phyloP scores from a whole-genome alignment of 2,888 invertebrate species.

The Polydrusus cervinus region DNA sequence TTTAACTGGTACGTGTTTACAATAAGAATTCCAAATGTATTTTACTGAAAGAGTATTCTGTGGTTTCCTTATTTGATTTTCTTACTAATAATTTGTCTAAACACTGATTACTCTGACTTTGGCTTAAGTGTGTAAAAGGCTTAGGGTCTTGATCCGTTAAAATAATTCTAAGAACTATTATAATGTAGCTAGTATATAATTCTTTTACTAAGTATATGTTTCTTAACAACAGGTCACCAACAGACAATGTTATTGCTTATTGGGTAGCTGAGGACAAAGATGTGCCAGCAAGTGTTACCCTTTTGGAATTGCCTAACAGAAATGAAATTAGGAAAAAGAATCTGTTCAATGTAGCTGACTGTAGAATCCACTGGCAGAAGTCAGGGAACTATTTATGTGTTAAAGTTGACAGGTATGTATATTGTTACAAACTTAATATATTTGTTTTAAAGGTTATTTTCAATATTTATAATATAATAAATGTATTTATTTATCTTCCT shows the following conservation, averaged over 20 bases:
- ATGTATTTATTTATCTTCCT: no score
- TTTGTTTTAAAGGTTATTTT: no score
- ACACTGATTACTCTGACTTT: neutral
- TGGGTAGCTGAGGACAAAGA: constrained; percentile 99
- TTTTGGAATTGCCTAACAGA: constrained; percentile 93
- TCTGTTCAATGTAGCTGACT: constrained; percentile 97
- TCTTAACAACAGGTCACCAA: constrained; percentile 90
- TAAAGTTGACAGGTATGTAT: constrained; percentile 84
- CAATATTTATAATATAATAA: no score
- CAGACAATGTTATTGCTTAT: constrained; percentile 94
- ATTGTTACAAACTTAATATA: no score
- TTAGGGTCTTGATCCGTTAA: no score
- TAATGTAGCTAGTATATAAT: no score
- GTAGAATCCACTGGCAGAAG: constrained; percentile 99
- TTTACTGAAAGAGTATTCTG: neutral
- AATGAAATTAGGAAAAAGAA: constrained; percentile 94
- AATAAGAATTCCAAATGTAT: neutral
- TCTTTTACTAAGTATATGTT: neutral
- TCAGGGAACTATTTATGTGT: constrained; percentile 98
- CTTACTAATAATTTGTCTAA: neutral
- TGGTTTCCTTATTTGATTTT: neutral
- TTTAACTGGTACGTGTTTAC: constrained; percentile 89
- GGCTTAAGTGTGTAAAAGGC: no score
- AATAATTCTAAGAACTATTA: no score
- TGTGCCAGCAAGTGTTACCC: constrained; percentile 94